phyloP scores from a whole-genome alignment of 2,797 vertebrate genomes.

The Muscicapa comitata region DNA sequence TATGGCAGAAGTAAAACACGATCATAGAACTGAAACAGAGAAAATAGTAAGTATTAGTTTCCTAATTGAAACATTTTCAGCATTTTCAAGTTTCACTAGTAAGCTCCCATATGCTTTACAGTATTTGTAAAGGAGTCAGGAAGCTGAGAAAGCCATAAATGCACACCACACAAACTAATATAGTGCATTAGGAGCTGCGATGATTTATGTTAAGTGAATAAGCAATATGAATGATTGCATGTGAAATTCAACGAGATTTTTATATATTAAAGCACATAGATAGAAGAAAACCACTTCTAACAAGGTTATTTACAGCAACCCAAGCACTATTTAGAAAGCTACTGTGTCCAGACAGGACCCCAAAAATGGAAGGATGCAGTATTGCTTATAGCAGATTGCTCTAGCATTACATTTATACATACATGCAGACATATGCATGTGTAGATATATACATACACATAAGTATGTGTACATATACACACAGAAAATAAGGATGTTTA shows the following conservation, averaged over 20 bases:
- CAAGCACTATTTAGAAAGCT: background rate
- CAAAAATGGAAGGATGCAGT: background rate
- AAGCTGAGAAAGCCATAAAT: background rate
- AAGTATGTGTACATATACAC: accelerated
- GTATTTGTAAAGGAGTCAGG: background rate
- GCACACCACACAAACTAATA: background rate
- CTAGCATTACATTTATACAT: background rate
- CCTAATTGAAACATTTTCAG: background rate
- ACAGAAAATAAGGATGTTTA: background rate
- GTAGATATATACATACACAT: background rate
- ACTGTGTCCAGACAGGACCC: background rate
- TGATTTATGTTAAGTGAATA: background rate
- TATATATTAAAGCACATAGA: background rate
- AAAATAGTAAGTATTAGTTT: background rate
- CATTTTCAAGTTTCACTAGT: background rate
- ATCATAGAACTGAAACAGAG: background rate
- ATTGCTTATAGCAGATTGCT: background rate
- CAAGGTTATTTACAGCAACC: background rate
- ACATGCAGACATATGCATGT: accelerated
- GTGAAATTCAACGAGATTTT: background rate
- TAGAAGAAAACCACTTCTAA: background rate
- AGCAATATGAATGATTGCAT: background rate
- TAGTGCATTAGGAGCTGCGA: background rate
- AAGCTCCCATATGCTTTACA: background rate
- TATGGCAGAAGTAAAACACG: background rate